Evolutionary conservation across 2,113 vertebrate species (phyloP).

Genomic region (Phyllostomus discolor): DNA sequence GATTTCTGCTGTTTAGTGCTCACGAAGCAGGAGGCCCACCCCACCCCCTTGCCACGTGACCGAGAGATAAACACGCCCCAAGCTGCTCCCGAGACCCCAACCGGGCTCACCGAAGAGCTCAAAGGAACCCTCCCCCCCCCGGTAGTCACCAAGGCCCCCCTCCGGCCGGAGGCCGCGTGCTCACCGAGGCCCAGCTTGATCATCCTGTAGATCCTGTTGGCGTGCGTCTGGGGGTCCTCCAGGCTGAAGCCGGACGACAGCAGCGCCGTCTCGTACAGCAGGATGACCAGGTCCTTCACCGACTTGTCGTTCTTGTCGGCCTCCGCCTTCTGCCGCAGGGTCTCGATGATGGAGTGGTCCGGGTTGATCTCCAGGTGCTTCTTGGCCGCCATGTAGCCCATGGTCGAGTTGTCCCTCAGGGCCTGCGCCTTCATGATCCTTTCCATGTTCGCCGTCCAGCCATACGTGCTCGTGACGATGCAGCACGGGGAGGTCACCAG

Average conservation of each 20-base stretch:
- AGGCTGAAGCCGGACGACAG: slow-evolving; percentile 88
- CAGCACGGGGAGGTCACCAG: slow-evolving; percentile 86
- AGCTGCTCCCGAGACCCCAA: accelerated
- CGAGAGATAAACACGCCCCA: too few relatives aligned
- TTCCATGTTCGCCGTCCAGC: slow-evolving; percentile 92
- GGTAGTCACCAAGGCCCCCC: accelerated
- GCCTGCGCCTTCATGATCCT: slow-evolving; percentile 90
- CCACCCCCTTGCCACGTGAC: not conserved
- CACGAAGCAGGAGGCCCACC: accelerated
- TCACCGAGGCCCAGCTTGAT: slow-evolving; percentile 96
- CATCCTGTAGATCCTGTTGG: slow-evolving; percentile 91
- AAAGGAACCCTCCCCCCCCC: accelerated
- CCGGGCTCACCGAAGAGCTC: accelerated
- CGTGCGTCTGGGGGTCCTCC: slow-evolving; percentile 89
- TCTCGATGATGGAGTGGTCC: slow-evolving; percentile 86
- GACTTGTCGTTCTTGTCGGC: slow-evolving; percentile 91
- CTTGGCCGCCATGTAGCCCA: slow-evolving; percentile 91
- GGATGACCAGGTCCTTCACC: slow-evolving; percentile 88
- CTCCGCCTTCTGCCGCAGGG: slow-evolving; percentile 87
- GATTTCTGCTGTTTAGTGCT: accelerated
- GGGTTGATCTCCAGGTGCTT: slow-evolving; percentile 88
- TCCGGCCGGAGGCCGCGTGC: not conserved
- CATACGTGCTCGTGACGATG: slow-evolving; percentile 84
- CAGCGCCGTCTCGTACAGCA: slow-evolving; percentile 86
- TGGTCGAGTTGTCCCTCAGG: slow-evolving; percentile 86